phyloP scores from a whole-genome alignment of 2,113 vertebrate genomes.

The Chamaea fasciata region DNA sequence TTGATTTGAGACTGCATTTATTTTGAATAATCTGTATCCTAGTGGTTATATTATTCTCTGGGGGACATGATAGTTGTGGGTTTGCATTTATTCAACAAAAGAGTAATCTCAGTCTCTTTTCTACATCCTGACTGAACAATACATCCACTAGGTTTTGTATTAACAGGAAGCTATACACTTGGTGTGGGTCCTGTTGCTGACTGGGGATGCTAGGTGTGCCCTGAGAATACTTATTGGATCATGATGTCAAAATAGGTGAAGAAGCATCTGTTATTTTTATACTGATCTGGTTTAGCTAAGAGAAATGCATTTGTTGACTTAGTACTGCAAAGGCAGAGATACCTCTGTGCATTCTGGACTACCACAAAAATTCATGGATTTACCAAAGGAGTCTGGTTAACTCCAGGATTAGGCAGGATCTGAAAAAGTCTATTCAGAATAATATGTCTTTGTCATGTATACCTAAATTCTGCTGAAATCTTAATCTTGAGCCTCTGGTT shows the following conservation, averaged over 20 bases:
- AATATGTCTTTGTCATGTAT: not conserved
- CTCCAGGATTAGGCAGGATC: not conserved
- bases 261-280: not conserved
- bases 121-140: not conserved
- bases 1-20: not conserved
- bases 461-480: not conserved
- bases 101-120: not conserved
- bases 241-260: not conserved
- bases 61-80: not conserved
- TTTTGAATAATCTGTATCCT: not conserved
- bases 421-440: not conserved
- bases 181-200: not conserved
- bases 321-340: not conserved
- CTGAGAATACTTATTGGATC: not conserved
- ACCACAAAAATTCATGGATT: not conserved
- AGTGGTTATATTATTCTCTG: not conserved
- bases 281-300: not conserved
- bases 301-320: not conserved
- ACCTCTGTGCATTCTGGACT: not conserved
- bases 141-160: not conserved
- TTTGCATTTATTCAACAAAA: not conserved
- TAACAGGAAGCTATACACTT: not conserved
- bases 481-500: not conserved
- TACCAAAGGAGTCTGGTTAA: not conserved
- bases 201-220: not conserved